phyloP scores from a whole-genome alignment of 2,888 invertebrate species.

The Morpho achilles region DNA sequence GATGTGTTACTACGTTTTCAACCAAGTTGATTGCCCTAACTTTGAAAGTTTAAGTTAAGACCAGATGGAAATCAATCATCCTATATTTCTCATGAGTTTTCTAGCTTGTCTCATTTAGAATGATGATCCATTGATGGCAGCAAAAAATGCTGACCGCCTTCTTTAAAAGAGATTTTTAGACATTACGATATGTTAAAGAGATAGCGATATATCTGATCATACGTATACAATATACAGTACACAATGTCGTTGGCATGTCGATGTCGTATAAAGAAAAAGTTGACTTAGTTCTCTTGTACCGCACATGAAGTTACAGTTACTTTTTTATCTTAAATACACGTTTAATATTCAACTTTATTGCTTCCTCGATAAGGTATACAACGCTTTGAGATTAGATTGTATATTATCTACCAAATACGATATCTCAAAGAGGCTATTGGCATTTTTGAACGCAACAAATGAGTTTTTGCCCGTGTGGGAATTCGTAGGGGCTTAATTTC shows the following conservation, averaged over 20 bases:
- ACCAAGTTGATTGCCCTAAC: neutral
- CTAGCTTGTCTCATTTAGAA: slow-evolving; percentile 23
- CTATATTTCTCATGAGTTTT: slow-evolving; percentile 20
- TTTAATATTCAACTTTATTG: slow-evolving; percentile 7
- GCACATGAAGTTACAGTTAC: slow-evolving; percentile 26
- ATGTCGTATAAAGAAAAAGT: slow-evolving; percentile 4
- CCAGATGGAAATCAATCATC: slow-evolving; percentile 28
- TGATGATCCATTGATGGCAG: slow-evolving; percentile 24
- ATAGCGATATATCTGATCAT: neutral
- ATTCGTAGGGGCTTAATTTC: slow-evolving; percentile 3
- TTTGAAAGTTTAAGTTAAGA: neutral
- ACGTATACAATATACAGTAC: neutral
- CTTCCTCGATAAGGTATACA: neutral
- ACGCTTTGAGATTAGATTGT: neutral
- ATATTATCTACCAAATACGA: slow-evolving; percentile 16
- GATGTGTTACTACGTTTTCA: too few species aligned
- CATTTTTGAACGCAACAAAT: slow-evolving; percentile 8
- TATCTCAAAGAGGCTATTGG: slow-evolving; percentile 18
- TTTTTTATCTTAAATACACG: slow-evolving; percentile 10
- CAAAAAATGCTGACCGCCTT: slow-evolving; percentile 27
- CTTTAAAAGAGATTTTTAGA: slow-evolving; percentile 20
- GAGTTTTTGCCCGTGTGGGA: slow-evolving; percentile 14
- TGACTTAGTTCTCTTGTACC: slow-evolving; percentile 18
- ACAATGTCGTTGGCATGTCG: slow-evolving; percentile 5
- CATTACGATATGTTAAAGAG: slow-evolving; percentile 1